Evolutionary conservation across 2,888 invertebrate genomes (phyloP), one percentile per base, ranked within the genome.

Genomic region (Parnassius apollo): DNA sequence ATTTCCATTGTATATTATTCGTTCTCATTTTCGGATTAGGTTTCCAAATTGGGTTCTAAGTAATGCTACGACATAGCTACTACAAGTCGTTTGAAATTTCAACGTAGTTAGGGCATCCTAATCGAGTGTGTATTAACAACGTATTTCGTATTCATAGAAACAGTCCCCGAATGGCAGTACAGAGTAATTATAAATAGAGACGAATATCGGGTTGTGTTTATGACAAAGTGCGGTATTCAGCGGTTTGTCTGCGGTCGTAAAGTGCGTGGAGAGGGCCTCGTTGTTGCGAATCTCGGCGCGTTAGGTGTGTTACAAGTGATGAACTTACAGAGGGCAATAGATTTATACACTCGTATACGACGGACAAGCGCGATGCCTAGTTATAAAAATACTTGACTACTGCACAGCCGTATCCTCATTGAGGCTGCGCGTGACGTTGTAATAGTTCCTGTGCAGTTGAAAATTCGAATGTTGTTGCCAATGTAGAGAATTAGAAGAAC

Each of bases 171-270:
- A 67, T 65, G 68, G 68, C 66, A 69, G 73, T 75, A 68, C 52
- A 59, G 69, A 73, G 69, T 79, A 77, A 81, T 79, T 77, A 77
- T 76, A 75, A 79, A 76, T 72, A 75, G 65, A 59, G 62, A 70
- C 68, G 64, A 58, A 62, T 64, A 65, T 73, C 70, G 69, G 66
- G 72, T 70, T 71, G 69, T 73, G 69, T 74, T 75, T 71, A 73
- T 74, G 74, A 75, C 69, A 70, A 70, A 72, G 69, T 65, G 69
- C 65, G 67, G 70, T 68, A 62, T 61, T 61, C 59, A 70, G 66
- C 54, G 62, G 66, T 51, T 68, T 62, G 67, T 68, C 72, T 74
- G 74, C 72, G 75, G 73, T 73, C 75, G 71, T 77, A 77, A 76
- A 77, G 75, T 72, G 74, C 73, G 72, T 71, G 66, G 70, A 62